These are phyloP conservation scores for Epistrophe eligans DNA, from an alignment of 2,888 invertebrate species.

Conservation along the genomic window DNA sequence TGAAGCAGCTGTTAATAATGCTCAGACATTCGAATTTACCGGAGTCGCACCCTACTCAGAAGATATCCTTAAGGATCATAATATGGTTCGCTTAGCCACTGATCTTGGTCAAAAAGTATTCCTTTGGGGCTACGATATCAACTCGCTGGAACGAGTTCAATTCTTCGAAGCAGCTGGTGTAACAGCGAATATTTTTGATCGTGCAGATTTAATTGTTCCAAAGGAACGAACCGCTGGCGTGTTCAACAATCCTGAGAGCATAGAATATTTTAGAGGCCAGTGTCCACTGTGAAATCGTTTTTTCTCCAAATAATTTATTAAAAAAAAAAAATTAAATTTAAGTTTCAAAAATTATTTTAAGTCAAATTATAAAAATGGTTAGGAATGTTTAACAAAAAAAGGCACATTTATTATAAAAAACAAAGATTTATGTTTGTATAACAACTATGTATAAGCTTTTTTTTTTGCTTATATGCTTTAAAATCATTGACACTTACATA, in stretches of 20 bases:
- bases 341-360: no score
- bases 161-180: conserved; percentile 94
- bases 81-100: conserved; percentile 88
- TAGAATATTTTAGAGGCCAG: conserved; percentile 71
- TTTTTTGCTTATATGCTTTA: conserved; percentile 26
- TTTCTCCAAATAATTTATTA: conserved; percentile 27
- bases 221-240: conserved; percentile 77
- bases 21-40: conserved; percentile 91
- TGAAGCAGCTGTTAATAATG: conserved; percentile 92
- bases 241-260: conserved; percentile 58
- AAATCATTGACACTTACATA: conserved; percentile 21
- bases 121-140: conserved; percentile 98
- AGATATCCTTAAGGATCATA: conserved; percentile 92
- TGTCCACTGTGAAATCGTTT: conserved; percentile 62
- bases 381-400: not conserved
- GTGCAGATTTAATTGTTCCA: conserved; percentile 86
- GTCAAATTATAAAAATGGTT: conserved; percentile 8
- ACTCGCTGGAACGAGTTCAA: conserved; percentile 92
- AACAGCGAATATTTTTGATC: conserved; percentile 98
- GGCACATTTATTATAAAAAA: conserved; percentile 13
- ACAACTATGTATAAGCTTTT: conserved; percentile 24
- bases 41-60: conserved; percentile 97
- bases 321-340: conserved; percentile 25
- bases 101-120: conserved; percentile 94
- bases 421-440: not conserved